Evolutionary conservation across 2,888 invertebrate species (phyloP).

Genomic region (Acrobasis suavella): DNA sequence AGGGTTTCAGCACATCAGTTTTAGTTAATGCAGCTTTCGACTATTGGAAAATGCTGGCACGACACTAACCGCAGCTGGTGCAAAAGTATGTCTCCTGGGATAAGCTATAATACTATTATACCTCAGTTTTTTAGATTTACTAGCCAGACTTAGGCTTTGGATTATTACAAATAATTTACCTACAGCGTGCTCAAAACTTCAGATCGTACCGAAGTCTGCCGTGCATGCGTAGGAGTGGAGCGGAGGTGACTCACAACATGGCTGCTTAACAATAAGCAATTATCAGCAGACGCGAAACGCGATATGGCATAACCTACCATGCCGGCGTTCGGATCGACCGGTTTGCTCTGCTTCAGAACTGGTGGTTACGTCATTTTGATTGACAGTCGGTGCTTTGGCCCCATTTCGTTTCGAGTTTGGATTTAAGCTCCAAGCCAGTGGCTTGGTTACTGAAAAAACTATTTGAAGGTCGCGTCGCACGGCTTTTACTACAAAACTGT

Average conservation of each 20-base stretch:
- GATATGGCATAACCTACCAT: slow-evolving; percentile 20
- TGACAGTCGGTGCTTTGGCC: neutral
- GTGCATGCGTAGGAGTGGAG: slow-evolving; percentile 56
- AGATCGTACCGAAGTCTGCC: slow-evolving; percentile 53
- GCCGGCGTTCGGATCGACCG: neutral
- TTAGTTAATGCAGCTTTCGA: no score
- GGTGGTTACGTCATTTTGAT: slow-evolving; percentile 3
- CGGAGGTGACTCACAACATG: slow-evolving; percentile 57
- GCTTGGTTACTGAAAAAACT: no score
- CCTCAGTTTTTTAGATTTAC: no score
- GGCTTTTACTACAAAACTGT: no score
- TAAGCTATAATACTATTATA: no score
- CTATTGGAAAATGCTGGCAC: no score
- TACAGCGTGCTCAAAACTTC: neutral
- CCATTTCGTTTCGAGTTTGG: neutral
- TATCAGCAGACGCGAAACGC: slow-evolving; percentile 42
- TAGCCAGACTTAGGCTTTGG: no score
- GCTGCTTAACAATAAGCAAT: slow-evolving; percentile 67
- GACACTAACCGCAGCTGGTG: no score
- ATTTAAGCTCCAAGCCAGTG: no score
- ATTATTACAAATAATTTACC: neutral
- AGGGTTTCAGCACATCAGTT: no score
- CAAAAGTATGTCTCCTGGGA: no score
- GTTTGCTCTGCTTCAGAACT: neutral
- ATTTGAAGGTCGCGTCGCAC: no score